Evolutionary conservation across 2,797 vertebrate species (phyloP), one percentile per base, ranked within the genome.

Genomic region (Sebastiscus albofasciatus): DNA sequence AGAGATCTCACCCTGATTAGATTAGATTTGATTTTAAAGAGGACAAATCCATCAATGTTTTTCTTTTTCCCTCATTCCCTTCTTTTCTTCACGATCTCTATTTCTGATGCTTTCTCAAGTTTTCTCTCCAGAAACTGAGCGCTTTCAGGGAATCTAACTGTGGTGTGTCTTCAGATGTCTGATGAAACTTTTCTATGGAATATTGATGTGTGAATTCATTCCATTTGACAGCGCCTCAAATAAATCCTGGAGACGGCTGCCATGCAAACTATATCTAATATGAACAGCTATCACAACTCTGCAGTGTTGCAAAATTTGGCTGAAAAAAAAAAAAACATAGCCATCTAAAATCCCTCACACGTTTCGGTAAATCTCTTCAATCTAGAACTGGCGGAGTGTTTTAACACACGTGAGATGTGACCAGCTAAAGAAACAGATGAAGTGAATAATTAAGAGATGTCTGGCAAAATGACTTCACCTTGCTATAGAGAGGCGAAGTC

Each of bases 81-180:
- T 90, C 70, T 77, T 85, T 64, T 42, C 39, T 77, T 59, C 59
- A 14, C 49, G 65, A 54, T 36, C 27, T 52, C 18, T 1, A 46
- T 55, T 39, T 73, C 10, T 70, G 12, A 74, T 18, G 27, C 52
- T 42, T 26, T 69, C 22, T 60, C 0, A 36, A 55, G 16, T 55
- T 68, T 59, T 60, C 22, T 42, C 33, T 67, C 12, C 6, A 67
- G 55, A 72, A 61, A 59, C 34, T 8, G 14, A 33, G 11, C 1
- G n/a, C 54, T 59, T 16, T 58, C 2, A 74, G 58, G 12, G 49
- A 46, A 55, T 80, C 42, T 5, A 39, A 54, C 7, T 16, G 12
- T 27, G 33, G 39, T 22, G 13, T 4, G 34, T 69, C 54, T 72
- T 81, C 1, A 74, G 27, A 74, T 52, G 66, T 56, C 24, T 67